Evolutionary conservation across 2,797 vertebrate genomes (phyloP).

Genomic region (Loriculus beryllinus): DNA sequence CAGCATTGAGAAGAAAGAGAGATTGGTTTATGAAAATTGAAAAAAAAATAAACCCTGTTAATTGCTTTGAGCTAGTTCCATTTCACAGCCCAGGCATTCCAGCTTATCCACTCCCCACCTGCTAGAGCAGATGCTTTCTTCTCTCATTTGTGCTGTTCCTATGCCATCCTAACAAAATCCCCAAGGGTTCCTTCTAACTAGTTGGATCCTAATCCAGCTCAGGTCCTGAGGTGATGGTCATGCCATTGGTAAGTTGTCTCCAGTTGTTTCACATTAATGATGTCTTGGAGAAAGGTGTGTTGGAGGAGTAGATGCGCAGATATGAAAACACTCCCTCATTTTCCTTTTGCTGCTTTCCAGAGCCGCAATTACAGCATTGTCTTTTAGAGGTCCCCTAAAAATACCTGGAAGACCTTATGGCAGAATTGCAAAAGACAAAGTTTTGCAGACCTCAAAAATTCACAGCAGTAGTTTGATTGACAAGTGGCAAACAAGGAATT

Average conservation of each 20-base stretch:
- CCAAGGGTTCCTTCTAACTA: neutral
- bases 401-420: neutral
- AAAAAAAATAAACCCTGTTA: neutral
- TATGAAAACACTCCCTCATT: neutral
- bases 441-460: neutral
- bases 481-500: neutral
- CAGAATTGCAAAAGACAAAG: neutral
- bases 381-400: neutral
- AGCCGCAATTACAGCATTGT: neutral
- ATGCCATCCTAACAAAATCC: neutral
- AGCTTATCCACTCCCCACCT: conserved; percentile 54
- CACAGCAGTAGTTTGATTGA: neutral
- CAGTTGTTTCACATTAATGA: neutral
- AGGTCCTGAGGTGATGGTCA: neutral
- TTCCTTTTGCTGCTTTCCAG: neutral
- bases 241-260: neutral
- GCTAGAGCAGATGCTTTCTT: conserved; percentile 43
- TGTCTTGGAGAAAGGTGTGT: neutral
- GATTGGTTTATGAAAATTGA: neutral
- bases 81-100: conserved; percentile 9
- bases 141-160: neutral
- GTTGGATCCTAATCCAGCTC: neutral
- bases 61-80: conserved; percentile 43
- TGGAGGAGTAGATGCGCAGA: neutral
- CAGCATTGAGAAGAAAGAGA: neutral